A percentile compares a stretch with the other conserved stretches of the same genome.
These are phyloP conservation scores for Drosophila paulistorum DNA, from an alignment of 1,140 invertebrate genomes.

Conservation along the genomic window DNA sequence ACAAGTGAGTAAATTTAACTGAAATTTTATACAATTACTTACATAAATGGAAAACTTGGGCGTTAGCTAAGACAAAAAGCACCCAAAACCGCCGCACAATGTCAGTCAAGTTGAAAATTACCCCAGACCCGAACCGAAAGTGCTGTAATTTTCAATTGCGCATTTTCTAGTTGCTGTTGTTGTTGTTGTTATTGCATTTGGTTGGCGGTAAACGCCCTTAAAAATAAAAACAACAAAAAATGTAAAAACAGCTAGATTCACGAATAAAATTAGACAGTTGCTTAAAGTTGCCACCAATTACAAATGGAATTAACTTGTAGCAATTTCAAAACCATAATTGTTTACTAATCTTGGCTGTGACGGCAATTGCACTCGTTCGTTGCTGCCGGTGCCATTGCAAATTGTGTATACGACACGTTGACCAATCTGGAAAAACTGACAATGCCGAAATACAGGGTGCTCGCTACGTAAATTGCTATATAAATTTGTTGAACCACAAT, in stretches of 20 bases:
- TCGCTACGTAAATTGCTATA: conserved; percentile 23
- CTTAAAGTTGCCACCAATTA: conserved; percentile 54
- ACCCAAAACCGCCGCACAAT: conserved; percentile 16
- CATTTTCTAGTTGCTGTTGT: conserved; percentile 27
- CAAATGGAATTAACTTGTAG: conserved; percentile 75
- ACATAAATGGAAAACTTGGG: not conserved
- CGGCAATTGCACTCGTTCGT: conserved; percentile 33
- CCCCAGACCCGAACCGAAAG: conserved; percentile 27
- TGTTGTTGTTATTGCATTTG: conserved; percentile 25
- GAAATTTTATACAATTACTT: conserved; percentile 21
- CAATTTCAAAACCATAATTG: conserved; percentile 78
- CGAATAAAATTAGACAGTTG: conserved; percentile 57
- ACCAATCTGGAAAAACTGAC: conserved; percentile 75
- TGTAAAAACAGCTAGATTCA: conserved; percentile 8
- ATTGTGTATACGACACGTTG: conserved; percentile 75
- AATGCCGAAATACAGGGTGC: conserved; percentile 61
- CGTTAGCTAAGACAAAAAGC: not conserved
- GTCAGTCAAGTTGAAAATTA: conserved; percentile 40
- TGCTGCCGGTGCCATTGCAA: conserved; percentile 52
- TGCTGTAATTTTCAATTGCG: conserved; percentile 51
- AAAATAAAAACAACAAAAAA: conserved; percentile 20
- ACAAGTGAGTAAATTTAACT: conserved; percentile 71
- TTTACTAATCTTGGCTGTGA: conserved; percentile 67
- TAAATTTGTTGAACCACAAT: not conserved
- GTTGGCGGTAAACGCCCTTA: conserved; percentile 56